phyloP scores from a whole-genome alignment of 2,888 invertebrate genomes.

The Lymantria monacha region DNA sequence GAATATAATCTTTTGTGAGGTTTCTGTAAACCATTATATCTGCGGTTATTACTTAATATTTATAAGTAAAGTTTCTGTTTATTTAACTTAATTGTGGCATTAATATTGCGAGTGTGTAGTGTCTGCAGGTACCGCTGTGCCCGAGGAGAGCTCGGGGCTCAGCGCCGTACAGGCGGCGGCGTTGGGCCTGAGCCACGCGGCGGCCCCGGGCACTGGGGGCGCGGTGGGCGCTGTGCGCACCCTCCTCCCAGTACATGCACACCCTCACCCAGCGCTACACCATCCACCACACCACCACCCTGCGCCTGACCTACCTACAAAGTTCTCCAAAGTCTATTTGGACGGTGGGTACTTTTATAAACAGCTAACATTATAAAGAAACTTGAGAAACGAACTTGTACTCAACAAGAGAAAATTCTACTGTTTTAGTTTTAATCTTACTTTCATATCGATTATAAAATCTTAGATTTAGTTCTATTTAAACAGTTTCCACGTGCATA shows the following conservation, averaged over 20 bases:
- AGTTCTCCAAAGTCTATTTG: constrained; percentile 64
- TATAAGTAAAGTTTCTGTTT: no score
- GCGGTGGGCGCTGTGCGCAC: constrained; percentile 35
- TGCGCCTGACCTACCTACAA: constrained; percentile 51
- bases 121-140: not conserved
- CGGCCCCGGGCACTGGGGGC: constrained; percentile 57
- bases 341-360: constrained; percentile 59
- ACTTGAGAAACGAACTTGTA: not conserved
- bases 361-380: not conserved
- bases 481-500: no score
- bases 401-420: not conserved
- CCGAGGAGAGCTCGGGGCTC: constrained; percentile 43
- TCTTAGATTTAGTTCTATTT: no score
- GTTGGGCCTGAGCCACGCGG: constrained; percentile 64
- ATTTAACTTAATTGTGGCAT: no score
- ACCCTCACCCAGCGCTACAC: constrained; percentile 25
- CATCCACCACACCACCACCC: constrained; percentile 27
- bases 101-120: not conserved
- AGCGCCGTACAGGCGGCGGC: constrained; percentile 73
- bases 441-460: no score
- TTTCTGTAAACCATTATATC: no score
- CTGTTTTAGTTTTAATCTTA: not conserved
- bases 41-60: no score
- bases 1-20: no score
- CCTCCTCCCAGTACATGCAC: constrained; percentile 37